Evolutionary conservation across 2,888 invertebrate genomes (phyloP).

Genomic region (Stegana nigrithorax): DNA sequence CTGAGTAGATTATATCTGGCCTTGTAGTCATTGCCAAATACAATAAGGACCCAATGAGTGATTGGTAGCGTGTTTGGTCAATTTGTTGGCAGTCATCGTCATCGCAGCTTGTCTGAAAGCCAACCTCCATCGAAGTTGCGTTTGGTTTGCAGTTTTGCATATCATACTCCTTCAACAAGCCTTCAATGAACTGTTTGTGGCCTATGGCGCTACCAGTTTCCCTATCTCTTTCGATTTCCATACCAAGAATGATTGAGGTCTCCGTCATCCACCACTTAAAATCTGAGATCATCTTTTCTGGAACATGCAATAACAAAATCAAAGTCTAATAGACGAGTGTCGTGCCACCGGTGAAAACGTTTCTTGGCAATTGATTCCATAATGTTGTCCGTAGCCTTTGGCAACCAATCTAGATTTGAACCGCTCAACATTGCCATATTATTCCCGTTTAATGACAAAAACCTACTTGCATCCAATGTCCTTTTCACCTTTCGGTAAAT

Average conservation of each 20-base stretch:
- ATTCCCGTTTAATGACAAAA: slow-evolving; percentile 32
- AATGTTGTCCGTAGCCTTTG: no score
- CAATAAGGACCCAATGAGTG: no score
- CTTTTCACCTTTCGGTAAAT: slow-evolving; percentile 26
- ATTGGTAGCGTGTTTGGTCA: no score
- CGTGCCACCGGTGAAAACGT: no score
- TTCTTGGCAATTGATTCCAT: no score
- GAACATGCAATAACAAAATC: slow-evolving; percentile 33
- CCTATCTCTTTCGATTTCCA: slow-evolving; percentile 30
- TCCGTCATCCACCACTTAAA: slow-evolving; percentile 29
- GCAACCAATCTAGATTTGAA: slow-evolving; percentile 32
- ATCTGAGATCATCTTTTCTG: slow-evolving; percentile 22
- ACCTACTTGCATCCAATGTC: no score
- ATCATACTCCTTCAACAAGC: slow-evolving; percentile 25
- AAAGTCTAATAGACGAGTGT: no score
- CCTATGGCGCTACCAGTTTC: slow-evolving; percentile 27
- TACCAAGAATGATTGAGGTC: slow-evolving; percentile 29
- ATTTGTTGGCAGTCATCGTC: no score
- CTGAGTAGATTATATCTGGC: slow-evolving; percentile 31
- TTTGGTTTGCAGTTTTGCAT: slow-evolving; percentile 2
- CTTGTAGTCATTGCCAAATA: slow-evolving; percentile 31
- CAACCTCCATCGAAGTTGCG: slow-evolving; percentile 12
- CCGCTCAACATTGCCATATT: slow-evolving; percentile 25
- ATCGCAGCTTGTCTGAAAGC: slow-evolving; percentile 19
- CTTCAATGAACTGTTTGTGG: slow-evolving; percentile 27